Conservation (phyloP, 30 jellyfish, hydroid and myxozoan genomes). For the Phacellophora camtschatica region DNA sequence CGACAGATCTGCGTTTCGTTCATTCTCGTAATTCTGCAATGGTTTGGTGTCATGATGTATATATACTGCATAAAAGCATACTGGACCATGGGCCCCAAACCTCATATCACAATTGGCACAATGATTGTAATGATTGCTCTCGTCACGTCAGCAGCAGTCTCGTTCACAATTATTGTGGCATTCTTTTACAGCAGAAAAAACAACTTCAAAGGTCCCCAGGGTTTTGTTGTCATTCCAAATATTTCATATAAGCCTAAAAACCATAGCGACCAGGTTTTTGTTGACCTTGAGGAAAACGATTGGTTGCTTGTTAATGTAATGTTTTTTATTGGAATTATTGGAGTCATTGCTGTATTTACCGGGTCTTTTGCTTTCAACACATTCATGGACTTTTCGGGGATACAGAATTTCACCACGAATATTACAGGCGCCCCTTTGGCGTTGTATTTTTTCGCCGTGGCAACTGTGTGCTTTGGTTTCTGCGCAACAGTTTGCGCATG, state of each 20-base stretch:
- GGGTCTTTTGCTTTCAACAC: slow-evolving; percentile 19
- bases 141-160: slow-evolving; percentile 31
- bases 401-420: slow-evolving; percentile 12
- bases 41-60: slow-evolving; percentile 21
- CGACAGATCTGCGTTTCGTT: slow-evolving; percentile 22
- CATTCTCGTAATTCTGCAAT: neutral
- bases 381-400: slow-evolving; percentile 17
- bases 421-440: slow-evolving; percentile 1
- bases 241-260: neutral
- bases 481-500: slow-evolving; percentile 39
- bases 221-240: slow-evolving; percentile 21
- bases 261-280: neutral
- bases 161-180: neutral
- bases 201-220: neutral
- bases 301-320: slow-evolving; percentile 15
- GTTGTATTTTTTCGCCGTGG: neutral
- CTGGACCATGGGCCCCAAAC: slow-evolving; percentile 8
- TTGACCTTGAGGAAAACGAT: neutral
- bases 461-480: slow-evolving; percentile 14
- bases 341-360: neutral
- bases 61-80: slow-evolving; percentile 37
- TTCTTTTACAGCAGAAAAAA: slow-evolving; percentile 10
- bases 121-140: slow-evolving; percentile 31
- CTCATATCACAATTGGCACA: slow-evolving; percentile 33
- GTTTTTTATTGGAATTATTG: slow-evolving; percentile 9